Evolutionary conservation across 2,888 invertebrate genomes (phyloP).

Genomic region (Noctua comes): DNA sequence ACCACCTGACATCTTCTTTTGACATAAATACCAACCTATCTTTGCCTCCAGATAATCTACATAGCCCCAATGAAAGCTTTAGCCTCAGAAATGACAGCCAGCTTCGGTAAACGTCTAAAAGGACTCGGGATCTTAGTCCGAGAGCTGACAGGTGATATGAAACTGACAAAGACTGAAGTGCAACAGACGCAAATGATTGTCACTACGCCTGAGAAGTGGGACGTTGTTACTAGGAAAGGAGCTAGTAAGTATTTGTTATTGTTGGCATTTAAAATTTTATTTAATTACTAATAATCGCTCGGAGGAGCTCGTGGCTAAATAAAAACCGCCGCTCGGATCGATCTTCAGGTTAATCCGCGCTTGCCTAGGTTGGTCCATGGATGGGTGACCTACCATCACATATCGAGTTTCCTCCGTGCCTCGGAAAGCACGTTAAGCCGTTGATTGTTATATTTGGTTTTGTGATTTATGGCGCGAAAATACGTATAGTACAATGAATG

Average conservation of each 20-base stretch:
- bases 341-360: no score
- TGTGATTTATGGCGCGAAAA: no score
- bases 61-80: slow-evolving; percentile 99
- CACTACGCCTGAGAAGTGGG: slow-evolving; percentile 99
- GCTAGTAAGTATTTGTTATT: slow-evolving; percentile 89
- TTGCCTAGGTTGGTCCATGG: no score
- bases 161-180: slow-evolving; percentile 98
- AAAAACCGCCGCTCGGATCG: no score
- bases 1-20: background rate
- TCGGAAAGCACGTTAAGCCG: no score
- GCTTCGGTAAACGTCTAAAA: slow-evolving; percentile 95
- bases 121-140: slow-evolving; percentile 95
- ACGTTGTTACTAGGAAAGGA: slow-evolving; percentile 99
- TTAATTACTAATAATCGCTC: no score
- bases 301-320: no score
- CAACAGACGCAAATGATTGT: slow-evolving; percentile 99
- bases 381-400: no score
- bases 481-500: no score
- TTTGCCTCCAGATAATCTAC: slow-evolving; percentile 94
- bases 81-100: slow-evolving; percentile 99
- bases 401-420: no score
- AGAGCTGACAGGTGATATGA: slow-evolving; percentile 99
- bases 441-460: no score
- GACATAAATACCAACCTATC: background rate
- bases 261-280: no score